phyloP scores from a whole-genome alignment of 1,140 invertebrate species.

The Micrasema longulum region DNA sequence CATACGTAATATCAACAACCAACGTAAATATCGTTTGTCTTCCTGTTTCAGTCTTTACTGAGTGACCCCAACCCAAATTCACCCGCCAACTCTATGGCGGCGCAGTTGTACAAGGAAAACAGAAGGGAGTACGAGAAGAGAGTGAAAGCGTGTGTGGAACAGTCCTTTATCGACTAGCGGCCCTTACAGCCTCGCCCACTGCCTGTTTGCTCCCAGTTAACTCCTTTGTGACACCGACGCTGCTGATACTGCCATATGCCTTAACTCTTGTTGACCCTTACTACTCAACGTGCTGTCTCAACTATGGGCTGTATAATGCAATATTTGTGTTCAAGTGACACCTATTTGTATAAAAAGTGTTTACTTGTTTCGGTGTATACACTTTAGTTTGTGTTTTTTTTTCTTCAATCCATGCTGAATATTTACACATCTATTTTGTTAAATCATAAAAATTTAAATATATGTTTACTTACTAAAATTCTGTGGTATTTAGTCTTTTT shows the following conservation, averaged over 20 bases:
- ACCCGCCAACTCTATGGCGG: slow-evolving; percentile 95
- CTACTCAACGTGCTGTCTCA: slow-evolving; percentile 26
- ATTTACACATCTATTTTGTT: slow-evolving; percentile 17
- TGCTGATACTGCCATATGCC: slow-evolving; percentile 50
- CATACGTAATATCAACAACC: too few relatives aligned
- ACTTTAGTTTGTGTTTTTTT: slow-evolving; percentile 9
- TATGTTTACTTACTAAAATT: too few relatives aligned
- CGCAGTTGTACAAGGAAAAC: slow-evolving; percentile 96
- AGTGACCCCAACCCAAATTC: slow-evolving; percentile 98
- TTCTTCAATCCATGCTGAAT: too few relatives aligned
- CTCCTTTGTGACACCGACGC: slow-evolving; percentile 5
- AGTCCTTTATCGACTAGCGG: slow-evolving; percentile 93
- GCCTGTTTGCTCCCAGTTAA: neutral
- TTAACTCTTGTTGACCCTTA: slow-evolving; percentile 34
- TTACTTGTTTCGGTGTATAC: slow-evolving; percentile 18
- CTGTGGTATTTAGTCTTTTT: too few relatives aligned
- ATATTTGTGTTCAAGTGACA: too few relatives aligned
- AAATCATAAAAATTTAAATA: neutral
- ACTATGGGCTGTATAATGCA: neutral
- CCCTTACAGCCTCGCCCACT: slow-evolving; percentile 40
- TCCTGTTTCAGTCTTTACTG: slow-evolving; percentile 82
- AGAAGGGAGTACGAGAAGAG: slow-evolving; percentile 95
- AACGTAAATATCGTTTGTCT: too few relatives aligned
- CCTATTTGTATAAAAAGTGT: too few relatives aligned
- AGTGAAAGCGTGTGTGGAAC: slow-evolving; percentile 96